Conservation (phyloP, 2,797 vertebrate species). For the Hypotaenidia philippensis region DNA sequence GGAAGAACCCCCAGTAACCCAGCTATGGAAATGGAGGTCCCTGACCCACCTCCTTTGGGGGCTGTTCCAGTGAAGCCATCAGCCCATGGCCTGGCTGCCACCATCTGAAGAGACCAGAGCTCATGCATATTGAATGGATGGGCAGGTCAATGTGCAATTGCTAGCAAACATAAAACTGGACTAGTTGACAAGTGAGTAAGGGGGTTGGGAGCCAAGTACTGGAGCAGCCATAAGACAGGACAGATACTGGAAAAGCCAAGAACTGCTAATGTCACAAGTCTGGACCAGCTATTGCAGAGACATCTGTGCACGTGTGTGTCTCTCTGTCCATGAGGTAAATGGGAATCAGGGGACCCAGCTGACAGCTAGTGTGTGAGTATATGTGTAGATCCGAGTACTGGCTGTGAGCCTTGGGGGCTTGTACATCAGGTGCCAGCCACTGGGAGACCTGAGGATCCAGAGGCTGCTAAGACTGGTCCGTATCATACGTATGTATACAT, state of each 20-base stretch:
- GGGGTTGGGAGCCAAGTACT: neutral
- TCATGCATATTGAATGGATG: neutral
- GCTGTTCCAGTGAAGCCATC: neutral
- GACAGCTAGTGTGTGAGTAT: neutral
- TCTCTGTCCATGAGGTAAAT: neutral
- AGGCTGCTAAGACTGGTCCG: neutral
- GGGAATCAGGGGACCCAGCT: neutral
- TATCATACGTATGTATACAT: fast-evolving
- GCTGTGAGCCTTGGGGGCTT: neutral
- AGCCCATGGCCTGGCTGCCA: neutral
- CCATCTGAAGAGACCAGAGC: neutral
- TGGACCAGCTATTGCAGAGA: neutral
- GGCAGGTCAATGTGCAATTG: neutral
- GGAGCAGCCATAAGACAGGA: neutral
- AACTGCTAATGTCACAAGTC: neutral
- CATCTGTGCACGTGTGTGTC: neutral
- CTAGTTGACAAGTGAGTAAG: neutral
- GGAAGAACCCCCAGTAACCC: neutral
- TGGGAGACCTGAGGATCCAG: neutral
- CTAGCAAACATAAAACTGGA: neutral
- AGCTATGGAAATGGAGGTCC: neutral
- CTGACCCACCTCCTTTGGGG: neutral
- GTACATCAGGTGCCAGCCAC: neutral
- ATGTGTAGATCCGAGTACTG: neutral
- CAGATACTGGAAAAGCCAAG: neutral